Evolutionary conservation across 2,113 vertebrate species (phyloP).

Genomic region (Climacteris rufus): DNA sequence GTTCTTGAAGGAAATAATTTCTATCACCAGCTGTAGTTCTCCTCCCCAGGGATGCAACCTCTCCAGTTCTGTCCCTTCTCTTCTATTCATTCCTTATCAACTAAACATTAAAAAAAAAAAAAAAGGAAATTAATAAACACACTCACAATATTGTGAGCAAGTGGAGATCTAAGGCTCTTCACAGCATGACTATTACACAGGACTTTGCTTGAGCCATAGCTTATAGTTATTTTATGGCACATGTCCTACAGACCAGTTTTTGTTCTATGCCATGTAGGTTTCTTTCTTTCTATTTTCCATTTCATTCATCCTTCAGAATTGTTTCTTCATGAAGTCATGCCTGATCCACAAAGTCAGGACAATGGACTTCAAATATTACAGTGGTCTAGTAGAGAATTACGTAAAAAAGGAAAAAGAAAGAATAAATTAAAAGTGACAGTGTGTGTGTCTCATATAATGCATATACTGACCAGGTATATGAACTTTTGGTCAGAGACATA

Average conservation of each 20-base stretch:
- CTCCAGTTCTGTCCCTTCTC: slow-evolving; percentile 27
- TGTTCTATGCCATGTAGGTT: neutral
- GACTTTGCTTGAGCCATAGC: fast-evolving
- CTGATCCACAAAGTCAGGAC: neutral
- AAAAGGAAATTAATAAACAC: neutral
- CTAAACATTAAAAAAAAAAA: neutral
- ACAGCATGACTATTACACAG: neutral
- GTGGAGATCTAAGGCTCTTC: neutral
- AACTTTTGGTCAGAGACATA: neutral
- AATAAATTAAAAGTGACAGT: fast-evolving
- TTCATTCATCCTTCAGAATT: neutral
- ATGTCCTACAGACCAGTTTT: neutral
- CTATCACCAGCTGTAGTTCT: slow-evolving; percentile 36
- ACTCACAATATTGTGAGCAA: neutral
- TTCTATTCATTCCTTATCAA: slow-evolving; percentile 2
- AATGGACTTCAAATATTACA: neutral
- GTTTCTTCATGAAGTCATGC: fast-evolving
- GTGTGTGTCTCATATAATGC: neutral
- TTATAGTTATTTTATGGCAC: neutral
- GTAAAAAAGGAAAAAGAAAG: neutral
- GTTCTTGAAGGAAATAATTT: slow-evolving; percentile 55
- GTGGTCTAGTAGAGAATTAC: neutral
- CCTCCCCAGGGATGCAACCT: slow-evolving; percentile 27
- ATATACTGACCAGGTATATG: neutral
- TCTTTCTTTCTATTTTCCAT: neutral